These are phyloP conservation scores for Macropus fuliginosus DNA, from an alignment of 2,797 vertebrate species.

Conservation along the genomic window DNA sequence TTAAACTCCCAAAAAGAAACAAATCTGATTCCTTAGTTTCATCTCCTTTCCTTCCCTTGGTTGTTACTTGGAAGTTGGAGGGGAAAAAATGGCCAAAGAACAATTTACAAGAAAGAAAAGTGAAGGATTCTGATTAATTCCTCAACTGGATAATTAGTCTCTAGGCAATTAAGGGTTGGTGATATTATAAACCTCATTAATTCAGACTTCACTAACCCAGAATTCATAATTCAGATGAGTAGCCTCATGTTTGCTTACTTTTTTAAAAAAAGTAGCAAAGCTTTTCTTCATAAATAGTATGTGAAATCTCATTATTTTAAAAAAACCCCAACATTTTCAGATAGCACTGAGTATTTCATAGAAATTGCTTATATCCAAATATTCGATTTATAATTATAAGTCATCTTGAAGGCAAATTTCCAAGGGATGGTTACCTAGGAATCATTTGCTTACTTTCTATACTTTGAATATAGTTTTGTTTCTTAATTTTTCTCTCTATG, in stretches of 20 bases:
- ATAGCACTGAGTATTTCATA: background rate
- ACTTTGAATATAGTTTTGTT: background rate
- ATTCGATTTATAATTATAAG: background rate
- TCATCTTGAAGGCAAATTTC: background rate
- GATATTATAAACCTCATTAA: constrained; percentile 7
- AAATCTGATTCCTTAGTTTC: background rate
- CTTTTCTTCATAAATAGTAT: background rate
- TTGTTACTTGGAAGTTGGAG: constrained; percentile 1
- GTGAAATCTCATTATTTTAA: background rate
- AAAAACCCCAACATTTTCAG: background rate
- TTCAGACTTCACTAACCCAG: background rate
- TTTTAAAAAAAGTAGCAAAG: background rate
- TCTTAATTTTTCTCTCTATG: background rate
- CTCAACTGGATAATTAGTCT: background rate
- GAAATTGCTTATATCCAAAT: background rate
- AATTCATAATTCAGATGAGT: background rate
- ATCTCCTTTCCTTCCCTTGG: background rate
- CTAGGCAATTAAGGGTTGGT: constrained; percentile 8
- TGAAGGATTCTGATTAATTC: background rate
- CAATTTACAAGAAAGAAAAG: background rate
- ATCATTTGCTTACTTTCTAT: background rate
- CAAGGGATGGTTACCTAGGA: background rate
- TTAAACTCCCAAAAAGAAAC: background rate
- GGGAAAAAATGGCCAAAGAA: background rate
- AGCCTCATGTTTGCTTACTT: background rate